These are phyloP conservation scores for Toxonevra muliebris DNA, from an alignment of 2,888 invertebrate genomes.

Conservation along the genomic window DNA sequence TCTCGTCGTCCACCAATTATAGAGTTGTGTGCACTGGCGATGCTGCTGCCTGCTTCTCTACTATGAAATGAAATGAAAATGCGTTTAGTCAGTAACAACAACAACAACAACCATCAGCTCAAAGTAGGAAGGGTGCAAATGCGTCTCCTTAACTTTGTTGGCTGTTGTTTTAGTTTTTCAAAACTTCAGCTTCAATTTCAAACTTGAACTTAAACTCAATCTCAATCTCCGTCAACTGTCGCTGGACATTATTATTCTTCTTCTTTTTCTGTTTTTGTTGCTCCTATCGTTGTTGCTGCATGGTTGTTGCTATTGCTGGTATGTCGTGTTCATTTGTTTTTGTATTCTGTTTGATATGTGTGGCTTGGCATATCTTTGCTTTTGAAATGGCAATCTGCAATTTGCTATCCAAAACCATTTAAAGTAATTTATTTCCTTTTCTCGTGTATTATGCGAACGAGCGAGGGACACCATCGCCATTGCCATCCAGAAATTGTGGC, in stretches of 20 bases:
- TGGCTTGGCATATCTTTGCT: conserved; percentile 8
- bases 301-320: not conserved
- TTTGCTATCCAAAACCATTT: conserved; percentile 60
- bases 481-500: not conserved
- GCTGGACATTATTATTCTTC: conserved; percentile 36
- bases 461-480: not conserved
- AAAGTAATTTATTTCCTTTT: conserved; percentile 56
- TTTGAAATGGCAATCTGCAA: conserved; percentile 57
- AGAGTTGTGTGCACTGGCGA: not conserved
- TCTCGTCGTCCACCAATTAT: conserved; percentile 11
- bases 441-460: conserved; percentile 15
- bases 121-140: conserved; percentile 29
- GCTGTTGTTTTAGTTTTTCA: conserved; percentile 5
- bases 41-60: not conserved
- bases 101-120: conserved; percentile 9
- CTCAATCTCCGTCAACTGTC: conserved; percentile 54
- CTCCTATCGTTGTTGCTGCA: not conserved
- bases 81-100: conserved; percentile 9
- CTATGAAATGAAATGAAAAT: conserved; percentile 22
- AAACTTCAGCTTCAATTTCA: not conserved
- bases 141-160: conserved; percentile 17
- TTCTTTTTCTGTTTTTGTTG: not conserved
- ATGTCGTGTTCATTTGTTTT: not conserved
- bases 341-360: conserved; percentile 14
- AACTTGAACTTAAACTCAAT: conserved; percentile 42